Percentiles rank a stretch among this genome's conserved stretches.
Conservation (phyloP, 2,113 vertebrate species). For the Aptenodytes patagonicus region DNA sequence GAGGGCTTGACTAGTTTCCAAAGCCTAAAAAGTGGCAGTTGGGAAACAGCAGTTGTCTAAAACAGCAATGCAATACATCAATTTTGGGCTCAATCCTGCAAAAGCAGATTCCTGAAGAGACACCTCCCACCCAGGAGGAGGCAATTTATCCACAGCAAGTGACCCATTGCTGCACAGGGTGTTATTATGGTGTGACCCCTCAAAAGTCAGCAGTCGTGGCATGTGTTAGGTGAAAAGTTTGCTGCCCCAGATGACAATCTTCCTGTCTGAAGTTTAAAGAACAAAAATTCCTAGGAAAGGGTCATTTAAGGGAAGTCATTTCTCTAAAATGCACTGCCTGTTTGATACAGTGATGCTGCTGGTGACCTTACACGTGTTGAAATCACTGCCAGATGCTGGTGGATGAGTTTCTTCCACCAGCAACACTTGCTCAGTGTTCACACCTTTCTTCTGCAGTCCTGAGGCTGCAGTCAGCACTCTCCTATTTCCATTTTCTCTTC, state of each 20-base stretch:
- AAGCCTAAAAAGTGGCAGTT: neutral
- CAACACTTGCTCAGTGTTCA: neutral
- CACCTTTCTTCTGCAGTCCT: conserved; percentile 7
- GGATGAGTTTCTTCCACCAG: neutral
- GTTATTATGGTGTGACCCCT: neutral
- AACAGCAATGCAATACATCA: neutral
- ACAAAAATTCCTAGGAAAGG: neutral
- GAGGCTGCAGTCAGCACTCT: neutral
- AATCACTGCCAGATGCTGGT: neutral
- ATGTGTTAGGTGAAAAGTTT: neutral
- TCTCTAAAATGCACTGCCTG: neutral
- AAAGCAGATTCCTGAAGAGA: neutral
- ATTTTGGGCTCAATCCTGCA: neutral
- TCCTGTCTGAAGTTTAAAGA: neutral
- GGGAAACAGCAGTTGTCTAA: neutral
- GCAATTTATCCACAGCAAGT: neutral
- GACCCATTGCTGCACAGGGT: neutral
- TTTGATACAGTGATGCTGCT: neutral
- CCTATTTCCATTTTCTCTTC: neutral
- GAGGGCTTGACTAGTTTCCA: neutral
- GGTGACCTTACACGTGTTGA: neutral
- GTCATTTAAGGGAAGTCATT: neutral
- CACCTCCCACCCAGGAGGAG: neutral
- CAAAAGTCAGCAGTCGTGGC: neutral
- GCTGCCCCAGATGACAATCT: neutral